These are phyloP conservation scores for Maccullochella peelii DNA, from an alignment of 2,113 vertebrate genomes.

Conservation along the genomic window DNA sequence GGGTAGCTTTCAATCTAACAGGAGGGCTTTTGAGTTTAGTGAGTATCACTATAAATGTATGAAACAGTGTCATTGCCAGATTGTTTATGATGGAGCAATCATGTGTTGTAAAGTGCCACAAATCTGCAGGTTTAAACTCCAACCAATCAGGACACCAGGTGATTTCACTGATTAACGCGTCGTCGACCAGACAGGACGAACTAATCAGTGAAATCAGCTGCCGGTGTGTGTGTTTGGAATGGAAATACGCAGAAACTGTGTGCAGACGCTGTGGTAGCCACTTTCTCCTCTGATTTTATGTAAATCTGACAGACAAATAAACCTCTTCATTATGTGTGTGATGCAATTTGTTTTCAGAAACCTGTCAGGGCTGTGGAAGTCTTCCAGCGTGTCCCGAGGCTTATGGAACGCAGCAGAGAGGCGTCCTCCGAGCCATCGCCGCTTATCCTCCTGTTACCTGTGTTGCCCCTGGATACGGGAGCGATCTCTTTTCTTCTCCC, in stretches of 20 bases:
- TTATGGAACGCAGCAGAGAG: background rate
- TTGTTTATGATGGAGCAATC: background rate
- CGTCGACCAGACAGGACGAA: constrained; percentile 23
- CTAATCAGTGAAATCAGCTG: constrained; percentile 61
- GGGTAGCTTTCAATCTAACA: background rate
- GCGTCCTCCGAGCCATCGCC: constrained; percentile 6
- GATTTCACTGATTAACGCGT: constrained; percentile 61
- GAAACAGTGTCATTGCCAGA: constrained; percentile 6
- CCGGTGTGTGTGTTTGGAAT: constrained; percentile 5
- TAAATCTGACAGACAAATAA: constrained; percentile 30
- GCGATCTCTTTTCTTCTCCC: constrained; percentile 33
- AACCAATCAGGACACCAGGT: constrained; percentile 45
- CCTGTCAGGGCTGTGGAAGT: constrained; percentile 11
- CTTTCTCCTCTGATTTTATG: background rate
- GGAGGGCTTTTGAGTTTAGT: background rate
- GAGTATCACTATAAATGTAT: background rate
- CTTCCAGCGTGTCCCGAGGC: constrained; percentile 33
- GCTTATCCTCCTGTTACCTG: constrained; percentile 62
- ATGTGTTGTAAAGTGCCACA: background rate
- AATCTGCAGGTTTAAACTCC: constrained; percentile 7
- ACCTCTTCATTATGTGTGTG: constrained; percentile 28
- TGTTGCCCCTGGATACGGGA: constrained; percentile 70
- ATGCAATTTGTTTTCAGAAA: constrained; percentile 19
- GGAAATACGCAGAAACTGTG: background rate
- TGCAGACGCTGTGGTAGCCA: background rate